Evolutionary conservation across 37 sponge, comb jelly and placozoan genomes (phyloP).

Genomic region (Dysidea cf. avara): DNA sequence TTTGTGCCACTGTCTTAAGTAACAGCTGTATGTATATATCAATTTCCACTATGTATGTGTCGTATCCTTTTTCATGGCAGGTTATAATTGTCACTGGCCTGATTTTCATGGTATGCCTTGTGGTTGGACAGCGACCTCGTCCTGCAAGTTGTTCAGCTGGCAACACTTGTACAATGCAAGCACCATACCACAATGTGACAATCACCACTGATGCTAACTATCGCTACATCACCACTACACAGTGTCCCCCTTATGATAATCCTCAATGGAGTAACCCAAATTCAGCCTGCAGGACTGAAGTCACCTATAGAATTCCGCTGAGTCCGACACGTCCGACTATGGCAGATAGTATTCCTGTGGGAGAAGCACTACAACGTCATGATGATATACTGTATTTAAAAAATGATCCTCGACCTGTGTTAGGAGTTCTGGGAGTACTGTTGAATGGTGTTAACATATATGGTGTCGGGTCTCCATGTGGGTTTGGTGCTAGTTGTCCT

Average conservation of each 20-base stretch:
- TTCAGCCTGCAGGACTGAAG: conserved; percentile 2
- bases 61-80: no score
- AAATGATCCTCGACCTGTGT: conserved; percentile 20
- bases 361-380: background rate
- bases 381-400: conserved; percentile 2
- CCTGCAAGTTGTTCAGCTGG: background rate
- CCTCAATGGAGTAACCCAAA: conserved; percentile 28
- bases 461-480: conserved; percentile 32
- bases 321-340: conserved; percentile 5
- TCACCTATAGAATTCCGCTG: conserved; percentile 4
- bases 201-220: conserved; percentile 9
- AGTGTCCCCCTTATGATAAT: conserved; percentile 18
- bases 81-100: no score
- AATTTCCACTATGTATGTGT: no score
- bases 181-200: conserved; percentile 18
- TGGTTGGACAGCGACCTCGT: no score
- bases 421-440: conserved; percentile 22
- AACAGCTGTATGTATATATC: no score
- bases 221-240: conserved; percentile 5
- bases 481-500: conserved; percentile 19
- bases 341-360: conserved; percentile 24
- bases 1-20: no score
- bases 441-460: conserved; percentile 23
- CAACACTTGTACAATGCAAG: background rate
- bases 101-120: no score